Evolutionary conservation across 1,140 invertebrate species (phyloP), one percentile per base, ranked within the genome.

Genomic region (Gonioctena quinquepunctata): DNA sequence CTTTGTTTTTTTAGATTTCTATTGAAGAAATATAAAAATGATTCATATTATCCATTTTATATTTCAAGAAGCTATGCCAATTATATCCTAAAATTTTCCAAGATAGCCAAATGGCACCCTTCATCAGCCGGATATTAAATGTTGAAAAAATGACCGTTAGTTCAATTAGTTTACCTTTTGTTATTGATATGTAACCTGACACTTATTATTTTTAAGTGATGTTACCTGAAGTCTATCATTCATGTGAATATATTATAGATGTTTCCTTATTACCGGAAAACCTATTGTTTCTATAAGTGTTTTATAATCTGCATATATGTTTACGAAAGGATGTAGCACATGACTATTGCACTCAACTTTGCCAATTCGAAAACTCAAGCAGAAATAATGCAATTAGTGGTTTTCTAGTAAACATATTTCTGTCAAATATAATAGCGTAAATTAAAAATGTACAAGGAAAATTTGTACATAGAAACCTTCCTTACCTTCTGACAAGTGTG

Each of bases 141-240:
- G 52, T 54, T 61, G n/a, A 60, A 27, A 74, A 75, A 78, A 75
- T 76, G 75, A 74, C 73, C 72, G 72, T 77, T 75, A 78, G 73
- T 66, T 78, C 72, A 59, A 68, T 64, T 75, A 77, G 66, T 70
- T 75, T 72, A 69, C 61, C 64, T 69, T 71, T 42, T 76, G 75
- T 79, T 79, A 71, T 75, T 73, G 26, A 66, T 76, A 79, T 81
- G 78, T 80, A 72, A 80, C 76, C 76, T 80, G 77, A 76, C 78
- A 79, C 79, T 79, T 75, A 73, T 42, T 61, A 28, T 63, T 63
- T 63, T 42, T n/a, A n/a, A 42, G 33, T 1, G 16, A 42, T n/a
- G 13, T 13, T 42, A 42, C 33, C 16, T n/a, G 5, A 42, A 42
- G 33, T 42, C 33, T 42, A 42, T 42, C 16, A 42, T 42, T 42